These are phyloP conservation scores for Pseudomyrmex dendroicus DNA, from an alignment of 1,140 invertebrate species.

Conservation along the genomic window DNA sequence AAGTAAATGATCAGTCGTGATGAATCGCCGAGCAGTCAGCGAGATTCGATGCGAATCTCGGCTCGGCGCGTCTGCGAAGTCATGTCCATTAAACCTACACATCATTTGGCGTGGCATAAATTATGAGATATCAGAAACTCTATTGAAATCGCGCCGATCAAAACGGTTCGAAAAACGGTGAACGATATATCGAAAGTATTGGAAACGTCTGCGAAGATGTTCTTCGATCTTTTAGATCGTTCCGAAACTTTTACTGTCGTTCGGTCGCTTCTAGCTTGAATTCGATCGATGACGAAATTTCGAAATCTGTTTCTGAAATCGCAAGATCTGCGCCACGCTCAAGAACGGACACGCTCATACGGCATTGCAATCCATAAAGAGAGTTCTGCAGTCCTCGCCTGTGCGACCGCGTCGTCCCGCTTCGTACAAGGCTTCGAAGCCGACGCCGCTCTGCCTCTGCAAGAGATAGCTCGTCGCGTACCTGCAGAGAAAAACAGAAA, in stretches of 20 bases:
- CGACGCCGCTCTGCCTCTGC: conserved; percentile 89
- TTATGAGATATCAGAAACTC: background rate
- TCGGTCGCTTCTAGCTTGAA: background rate
- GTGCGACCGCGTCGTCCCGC: conserved; percentile 93
- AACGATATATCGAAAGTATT: no score
- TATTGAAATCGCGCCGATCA: no score
- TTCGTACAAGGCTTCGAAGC: conserved; percentile 93
- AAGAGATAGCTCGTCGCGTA: conserved; percentile 94
- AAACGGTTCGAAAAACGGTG: no score
- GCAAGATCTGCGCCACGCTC: conserved; percentile 44
- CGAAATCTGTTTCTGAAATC: background rate
- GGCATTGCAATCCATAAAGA: conserved; percentile 94
- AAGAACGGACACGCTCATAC: conserved; percentile 86
- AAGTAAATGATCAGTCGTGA: conserved; percentile 27
- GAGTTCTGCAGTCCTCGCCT: conserved; percentile 92
- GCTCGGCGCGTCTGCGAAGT: conserved; percentile 3
- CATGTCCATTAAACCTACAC: conserved; percentile 49
- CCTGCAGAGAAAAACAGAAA: conserved; percentile 82
- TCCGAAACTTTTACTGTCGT: background rate
- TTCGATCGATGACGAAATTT: background rate
- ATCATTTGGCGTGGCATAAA: conserved; percentile 43
- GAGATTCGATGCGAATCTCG: conserved; percentile 46
- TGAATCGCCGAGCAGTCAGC: background rate
- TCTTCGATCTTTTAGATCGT: no score
- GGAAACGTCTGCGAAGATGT: no score